These are phyloP conservation scores for Leucophenga maculata DNA, from an alignment of 2,888 invertebrate species.

Conservation along the genomic window DNA sequence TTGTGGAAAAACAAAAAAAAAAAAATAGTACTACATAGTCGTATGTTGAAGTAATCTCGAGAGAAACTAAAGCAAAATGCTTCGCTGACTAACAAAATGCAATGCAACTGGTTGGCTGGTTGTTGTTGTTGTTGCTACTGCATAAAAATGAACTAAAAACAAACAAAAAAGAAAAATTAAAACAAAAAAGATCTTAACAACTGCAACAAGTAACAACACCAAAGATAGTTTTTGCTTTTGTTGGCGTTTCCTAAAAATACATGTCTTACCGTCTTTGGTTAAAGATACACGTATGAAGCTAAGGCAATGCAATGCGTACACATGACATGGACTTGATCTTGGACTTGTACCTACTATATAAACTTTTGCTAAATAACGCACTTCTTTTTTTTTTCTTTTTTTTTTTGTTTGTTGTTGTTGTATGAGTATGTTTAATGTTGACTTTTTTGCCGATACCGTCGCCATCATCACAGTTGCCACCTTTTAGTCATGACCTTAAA, in stretches of 20 bases:
- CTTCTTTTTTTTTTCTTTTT: not conserved
- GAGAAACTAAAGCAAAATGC: conserved; percentile 14
- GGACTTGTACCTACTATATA: conserved; percentile 29
- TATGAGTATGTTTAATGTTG: not conserved
- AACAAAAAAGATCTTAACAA: no score
- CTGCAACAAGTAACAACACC: conserved; percentile 12
- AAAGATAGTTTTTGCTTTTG: not conserved
- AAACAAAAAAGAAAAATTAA: no score
- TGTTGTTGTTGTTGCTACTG: not conserved
- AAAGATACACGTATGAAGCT: not conserved
- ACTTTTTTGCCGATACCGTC: not conserved
- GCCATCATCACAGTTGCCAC: no score
- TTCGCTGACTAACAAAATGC: conserved; percentile 23
- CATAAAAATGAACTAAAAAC: not conserved
- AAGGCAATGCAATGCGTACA: not conserved
- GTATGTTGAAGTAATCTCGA: no score
- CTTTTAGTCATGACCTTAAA: conserved; percentile 60
- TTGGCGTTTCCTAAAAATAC: not conserved
- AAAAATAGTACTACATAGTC: no score
- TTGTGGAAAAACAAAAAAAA: no score
- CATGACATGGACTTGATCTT: conserved; percentile 25
- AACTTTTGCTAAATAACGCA: conserved; percentile 21
- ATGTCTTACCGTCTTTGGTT: no score
- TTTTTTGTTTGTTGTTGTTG: conserved; percentile 9
- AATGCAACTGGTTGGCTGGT: conserved; percentile 13